A percentile compares a stretch with the other conserved stretches of the same genome.
Evolutionary conservation across 2,113 vertebrate species (phyloP).

Genomic region (Cairina moschata): DNA sequence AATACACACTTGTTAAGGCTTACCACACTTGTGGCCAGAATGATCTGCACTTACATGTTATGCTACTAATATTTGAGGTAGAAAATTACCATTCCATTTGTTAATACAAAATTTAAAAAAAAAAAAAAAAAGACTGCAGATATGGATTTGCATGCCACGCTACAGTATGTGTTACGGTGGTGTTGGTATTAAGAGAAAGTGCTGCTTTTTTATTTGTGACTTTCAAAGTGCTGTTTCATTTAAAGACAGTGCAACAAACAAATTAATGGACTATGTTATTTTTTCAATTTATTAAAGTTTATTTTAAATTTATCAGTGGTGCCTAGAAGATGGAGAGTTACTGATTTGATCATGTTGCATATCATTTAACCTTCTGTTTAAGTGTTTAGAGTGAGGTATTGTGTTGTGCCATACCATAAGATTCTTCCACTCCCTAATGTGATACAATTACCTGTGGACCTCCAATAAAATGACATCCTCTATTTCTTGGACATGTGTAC

Average conservation of each 20-base stretch:
- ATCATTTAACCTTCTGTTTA: conserved; percentile 78
- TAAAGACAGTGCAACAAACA: conserved; percentile 67
- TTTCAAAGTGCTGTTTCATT: conserved; percentile 71
- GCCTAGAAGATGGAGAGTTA: conserved; percentile 68
- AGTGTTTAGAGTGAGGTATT: conserved; percentile 73
- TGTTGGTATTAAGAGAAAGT: conserved; percentile 74
- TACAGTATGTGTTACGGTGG: conserved; percentile 69
- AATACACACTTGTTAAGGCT: conserved; percentile 53
- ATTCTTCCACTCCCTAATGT: conserved; percentile 76
- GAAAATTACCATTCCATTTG: conserved; percentile 63
- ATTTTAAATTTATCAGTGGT: conserved; percentile 63
- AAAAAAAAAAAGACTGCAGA: conserved; percentile 16
- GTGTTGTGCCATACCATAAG: conserved; percentile 77
- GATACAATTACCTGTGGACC: conserved; percentile 83
- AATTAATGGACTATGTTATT: conserved; percentile 65
- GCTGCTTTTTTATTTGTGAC: conserved; percentile 76
- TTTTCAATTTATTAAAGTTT: conserved; percentile 64
- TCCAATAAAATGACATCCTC: conserved; percentile 86
- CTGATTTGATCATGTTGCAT: conserved; percentile 72
- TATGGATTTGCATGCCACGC: conserved; percentile 76
- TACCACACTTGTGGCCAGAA: conserved; percentile 54
- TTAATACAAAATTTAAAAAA: conserved; percentile 52
- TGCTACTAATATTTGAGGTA: conserved; percentile 73
- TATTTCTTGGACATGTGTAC: conserved; percentile 47
- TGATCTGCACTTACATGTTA: conserved; percentile 69